A percentile compares a stretch with the other conserved stretches of the same genome.
These are phyloP conservation scores for Pseudorectes ferrugineus DNA, from an alignment of 2,113 vertebrate species.

Conservation along the genomic window DNA sequence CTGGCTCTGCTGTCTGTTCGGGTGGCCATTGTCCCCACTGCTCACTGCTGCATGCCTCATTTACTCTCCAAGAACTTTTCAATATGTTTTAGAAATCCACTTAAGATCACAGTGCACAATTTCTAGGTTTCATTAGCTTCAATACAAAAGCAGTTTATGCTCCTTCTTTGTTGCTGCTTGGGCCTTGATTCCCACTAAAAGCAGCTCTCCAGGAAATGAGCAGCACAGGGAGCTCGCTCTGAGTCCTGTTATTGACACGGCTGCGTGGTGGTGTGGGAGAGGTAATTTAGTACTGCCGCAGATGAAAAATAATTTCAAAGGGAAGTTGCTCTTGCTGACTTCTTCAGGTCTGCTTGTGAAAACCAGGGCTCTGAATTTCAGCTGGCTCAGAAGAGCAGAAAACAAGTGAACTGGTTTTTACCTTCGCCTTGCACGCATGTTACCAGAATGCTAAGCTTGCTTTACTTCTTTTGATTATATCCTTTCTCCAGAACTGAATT, in stretches of 20 bases:
- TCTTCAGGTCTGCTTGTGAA: slow-evolving; percentile 5
- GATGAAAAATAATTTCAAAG: slow-evolving; percentile 30
- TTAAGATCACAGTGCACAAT: not conserved
- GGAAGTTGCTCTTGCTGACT: not conserved
- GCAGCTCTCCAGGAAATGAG: not conserved
- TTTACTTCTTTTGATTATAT: not conserved
- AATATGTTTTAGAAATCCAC: not conserved
- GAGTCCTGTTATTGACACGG: not conserved
- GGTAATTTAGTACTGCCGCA: not conserved
- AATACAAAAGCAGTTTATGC: not conserved
- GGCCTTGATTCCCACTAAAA: not conserved
- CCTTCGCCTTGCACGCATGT: not conserved
- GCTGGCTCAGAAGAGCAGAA: not conserved
- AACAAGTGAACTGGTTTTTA: not conserved
- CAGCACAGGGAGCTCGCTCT: not conserved
- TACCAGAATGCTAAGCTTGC: not conserved
- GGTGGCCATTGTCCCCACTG: not conserved
- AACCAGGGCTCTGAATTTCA: not conserved
- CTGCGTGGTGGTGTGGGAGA: not conserved
- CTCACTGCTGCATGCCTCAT: not conserved
- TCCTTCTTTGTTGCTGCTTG: not conserved
- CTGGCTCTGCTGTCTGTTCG: not conserved
- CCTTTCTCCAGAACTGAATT: not conserved
- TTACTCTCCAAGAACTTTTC: not conserved
- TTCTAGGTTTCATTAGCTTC: not conserved